These are phyloP conservation scores for Athalia circularis DNA, from an alignment of 2,888 invertebrate genomes.

Conservation along the genomic window DNA sequence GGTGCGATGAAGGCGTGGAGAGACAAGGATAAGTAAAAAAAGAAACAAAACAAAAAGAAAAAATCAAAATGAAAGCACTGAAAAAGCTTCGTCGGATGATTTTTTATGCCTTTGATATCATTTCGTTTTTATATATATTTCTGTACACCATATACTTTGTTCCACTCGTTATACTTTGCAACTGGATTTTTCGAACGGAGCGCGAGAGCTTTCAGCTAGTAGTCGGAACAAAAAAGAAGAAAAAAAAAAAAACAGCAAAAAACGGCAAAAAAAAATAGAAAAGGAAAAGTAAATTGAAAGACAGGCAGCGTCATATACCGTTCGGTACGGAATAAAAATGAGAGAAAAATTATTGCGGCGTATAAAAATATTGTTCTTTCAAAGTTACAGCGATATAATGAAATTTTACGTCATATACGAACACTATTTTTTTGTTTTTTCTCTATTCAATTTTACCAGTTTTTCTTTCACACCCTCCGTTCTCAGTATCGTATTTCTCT, in stretches of 20 bases:
- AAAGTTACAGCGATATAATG: constrained; percentile 36
- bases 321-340: too few species aligned
- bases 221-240: too few species aligned
- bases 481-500: background rate
- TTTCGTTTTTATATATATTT: too few species aligned
- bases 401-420: constrained; percentile 27
- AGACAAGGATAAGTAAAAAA: background rate
- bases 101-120: background rate
- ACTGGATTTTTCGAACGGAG: background rate
- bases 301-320: too few species aligned
- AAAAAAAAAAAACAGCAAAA: too few species aligned
- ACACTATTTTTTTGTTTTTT: background rate
- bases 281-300: too few species aligned
- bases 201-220: too few species aligned
- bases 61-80: background rate
- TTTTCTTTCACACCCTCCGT: background rate
- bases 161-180: background rate
- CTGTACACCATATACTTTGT: background rate
- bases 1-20: background rate
- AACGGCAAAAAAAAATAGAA: too few species aligned
- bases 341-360: constrained; percentile 34
- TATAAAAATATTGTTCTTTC: constrained; percentile 31
- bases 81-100: constrained; percentile 23
- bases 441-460: constrained; percentile 32
- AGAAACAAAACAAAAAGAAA: background rate